Conservation (phyloP, 1,140 invertebrate genomes). For the Aradophagus sp. region DNA sequence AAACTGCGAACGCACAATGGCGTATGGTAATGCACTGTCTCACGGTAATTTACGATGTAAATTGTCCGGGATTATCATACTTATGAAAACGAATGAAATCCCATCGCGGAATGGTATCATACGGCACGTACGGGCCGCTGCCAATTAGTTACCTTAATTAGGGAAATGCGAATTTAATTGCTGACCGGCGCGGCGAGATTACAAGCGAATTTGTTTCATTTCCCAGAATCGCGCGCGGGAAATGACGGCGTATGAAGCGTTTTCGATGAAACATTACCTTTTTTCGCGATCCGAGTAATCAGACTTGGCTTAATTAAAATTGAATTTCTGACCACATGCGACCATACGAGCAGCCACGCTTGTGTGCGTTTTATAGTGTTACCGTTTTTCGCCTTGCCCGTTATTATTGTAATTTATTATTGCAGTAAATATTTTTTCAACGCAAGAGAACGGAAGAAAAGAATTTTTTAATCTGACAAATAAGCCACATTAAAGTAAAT, state of each 20-base stretch:
- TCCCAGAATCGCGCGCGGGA: conserved; percentile 40
- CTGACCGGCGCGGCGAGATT: conserved; percentile 45
- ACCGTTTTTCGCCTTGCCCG: no score
- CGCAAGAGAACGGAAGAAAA: no score
- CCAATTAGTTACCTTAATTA: conserved; percentile 61
- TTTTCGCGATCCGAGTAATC: conserved; percentile 9
- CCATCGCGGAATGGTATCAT: conserved; percentile 39
- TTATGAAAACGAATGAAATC: conserved; percentile 53
- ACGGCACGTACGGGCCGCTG: conserved; percentile 42
- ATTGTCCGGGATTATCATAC: conserved; percentile 53
- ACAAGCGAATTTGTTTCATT: conserved; percentile 55
- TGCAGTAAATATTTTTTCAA: no score
- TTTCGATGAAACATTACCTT: conserved; percentile 36
- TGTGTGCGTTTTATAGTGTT: no score
- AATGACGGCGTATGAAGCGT: conserved; percentile 28
- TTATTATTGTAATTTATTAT: no score
- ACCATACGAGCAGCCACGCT: no score
- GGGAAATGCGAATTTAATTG: conserved; percentile 59
- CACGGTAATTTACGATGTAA: conserved; percentile 54
- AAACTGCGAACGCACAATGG: no score
- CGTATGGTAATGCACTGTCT: conserved; percentile 42
- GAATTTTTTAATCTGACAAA: no score
- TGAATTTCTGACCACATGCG: background rate
- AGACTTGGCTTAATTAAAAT: conserved; percentile 5
- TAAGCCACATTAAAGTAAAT: no score